Evolutionary conservation across 2,797 vertebrate genomes (phyloP).

Genomic region (Chiloscyllium punctatum): DNA sequence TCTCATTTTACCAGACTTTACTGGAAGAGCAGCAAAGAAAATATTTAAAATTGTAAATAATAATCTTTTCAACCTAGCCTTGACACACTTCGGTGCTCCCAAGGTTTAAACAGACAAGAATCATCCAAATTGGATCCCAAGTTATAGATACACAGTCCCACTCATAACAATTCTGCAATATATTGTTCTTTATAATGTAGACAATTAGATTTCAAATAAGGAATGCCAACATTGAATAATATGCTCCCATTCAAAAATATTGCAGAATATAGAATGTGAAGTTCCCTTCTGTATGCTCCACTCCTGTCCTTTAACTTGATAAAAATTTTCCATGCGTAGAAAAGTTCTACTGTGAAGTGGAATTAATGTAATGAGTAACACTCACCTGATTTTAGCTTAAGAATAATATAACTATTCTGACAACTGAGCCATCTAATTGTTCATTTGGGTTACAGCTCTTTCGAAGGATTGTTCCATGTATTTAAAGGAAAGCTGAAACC

Average conservation of each 20-base stretch:
- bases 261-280: neutral
- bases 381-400: neutral
- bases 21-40: neutral
- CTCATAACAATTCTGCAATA: neutral
- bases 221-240: neutral
- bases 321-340: neutral
- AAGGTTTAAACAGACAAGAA: neutral
- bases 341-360: neutral
- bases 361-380: neutral
- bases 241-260: neutral
- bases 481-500: neutral
- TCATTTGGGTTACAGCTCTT: neutral
- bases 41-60: neutral
- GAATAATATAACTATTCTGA: neutral
- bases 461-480: neutral
- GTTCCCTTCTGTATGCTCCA: neutral
- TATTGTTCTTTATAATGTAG: neutral
- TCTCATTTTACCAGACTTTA: neutral
- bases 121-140: neutral
- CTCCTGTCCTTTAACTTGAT: neutral
- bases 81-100: neutral
- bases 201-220: neutral
- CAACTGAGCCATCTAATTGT: neutral
- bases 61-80: neutral
- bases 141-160: neutral